These are phyloP conservation scores for Vespertilio murinus DNA, from an alignment of 2,797 vertebrate genomes.

Conservation along the genomic window DNA sequence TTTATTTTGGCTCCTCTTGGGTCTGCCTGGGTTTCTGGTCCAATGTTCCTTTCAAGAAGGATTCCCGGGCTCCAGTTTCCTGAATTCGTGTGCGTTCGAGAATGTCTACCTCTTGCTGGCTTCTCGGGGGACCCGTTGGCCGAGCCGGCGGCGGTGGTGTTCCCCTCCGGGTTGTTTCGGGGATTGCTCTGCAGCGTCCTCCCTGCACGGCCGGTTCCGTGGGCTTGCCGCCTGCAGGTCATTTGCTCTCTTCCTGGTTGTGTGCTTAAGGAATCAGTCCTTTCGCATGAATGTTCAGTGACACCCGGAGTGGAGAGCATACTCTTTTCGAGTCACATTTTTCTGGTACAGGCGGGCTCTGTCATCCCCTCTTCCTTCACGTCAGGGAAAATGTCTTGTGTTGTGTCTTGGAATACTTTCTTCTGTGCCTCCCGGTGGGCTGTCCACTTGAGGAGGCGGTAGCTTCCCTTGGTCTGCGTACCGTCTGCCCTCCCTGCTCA, in stretches of 20 bases:
- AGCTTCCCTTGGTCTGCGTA: background rate
- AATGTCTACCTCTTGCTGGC: background rate
- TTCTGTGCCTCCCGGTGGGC: accelerated
- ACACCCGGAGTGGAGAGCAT: background rate
- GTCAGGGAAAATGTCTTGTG: background rate
- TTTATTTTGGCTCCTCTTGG: no score
- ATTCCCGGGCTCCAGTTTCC: background rate
- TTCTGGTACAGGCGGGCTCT: background rate
- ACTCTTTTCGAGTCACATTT: background rate
- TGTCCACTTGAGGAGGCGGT: background rate
- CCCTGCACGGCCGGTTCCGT: background rate
- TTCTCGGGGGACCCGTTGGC: background rate
- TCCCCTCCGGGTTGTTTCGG: background rate
- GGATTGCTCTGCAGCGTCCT: background rate
- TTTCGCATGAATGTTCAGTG: no score
- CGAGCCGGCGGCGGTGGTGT: background rate
- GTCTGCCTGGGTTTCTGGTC: background rate
- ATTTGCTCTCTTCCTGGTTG: background rate
- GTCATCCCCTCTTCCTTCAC: background rate
- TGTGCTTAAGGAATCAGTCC: background rate
- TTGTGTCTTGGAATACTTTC: background rate
- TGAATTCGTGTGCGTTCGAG: background rate
- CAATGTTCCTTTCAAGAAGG: background rate
- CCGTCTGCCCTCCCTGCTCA: background rate
- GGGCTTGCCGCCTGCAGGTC: background rate